Conservation (phyloP, 2,113 vertebrate genomes). For the Bettongia penicillata region DNA sequence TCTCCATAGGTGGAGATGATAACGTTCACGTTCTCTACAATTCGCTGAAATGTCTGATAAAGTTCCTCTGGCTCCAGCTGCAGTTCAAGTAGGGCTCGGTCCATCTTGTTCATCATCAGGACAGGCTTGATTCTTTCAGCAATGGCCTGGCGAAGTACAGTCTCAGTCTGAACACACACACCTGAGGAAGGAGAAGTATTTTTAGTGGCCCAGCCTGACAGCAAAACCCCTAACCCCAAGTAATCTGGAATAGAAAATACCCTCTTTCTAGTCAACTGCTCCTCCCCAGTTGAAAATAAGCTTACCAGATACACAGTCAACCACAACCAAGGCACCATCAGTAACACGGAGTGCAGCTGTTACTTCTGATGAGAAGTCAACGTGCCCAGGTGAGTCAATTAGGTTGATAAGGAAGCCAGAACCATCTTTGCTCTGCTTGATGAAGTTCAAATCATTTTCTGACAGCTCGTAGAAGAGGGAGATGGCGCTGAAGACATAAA, state of each 20-base stretch:
- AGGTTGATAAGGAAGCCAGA: slow-evolving; percentile 96
- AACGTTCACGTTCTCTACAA: slow-evolving; percentile 95
- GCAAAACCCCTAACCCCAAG: rapidly evolving
- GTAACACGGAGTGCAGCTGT: slow-evolving; percentile 97
- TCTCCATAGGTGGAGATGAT: slow-evolving; percentile 97
- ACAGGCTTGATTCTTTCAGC: slow-evolving; percentile 96
- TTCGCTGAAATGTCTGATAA: slow-evolving; percentile 97
- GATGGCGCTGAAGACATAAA: slow-evolving; percentile 88
- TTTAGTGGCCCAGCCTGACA: rapidly evolving
- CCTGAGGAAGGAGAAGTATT: slow-evolving; percentile 77
- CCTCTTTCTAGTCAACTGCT: neutral
- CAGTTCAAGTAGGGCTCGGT: slow-evolving; percentile 95
- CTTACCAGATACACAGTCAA: slow-evolving; percentile 98
- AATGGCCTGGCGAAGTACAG: slow-evolving; percentile 96
- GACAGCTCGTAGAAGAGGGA: slow-evolving; percentile 93
- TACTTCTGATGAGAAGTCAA: slow-evolving; percentile 98
- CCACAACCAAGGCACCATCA: slow-evolving; percentile 96
- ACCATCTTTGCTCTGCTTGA: slow-evolving; percentile 96
- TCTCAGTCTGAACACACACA: slow-evolving; percentile 97
- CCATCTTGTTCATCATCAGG: slow-evolving; percentile 99
- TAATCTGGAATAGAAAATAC: rapidly evolving
- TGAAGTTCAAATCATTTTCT: slow-evolving; percentile 93
- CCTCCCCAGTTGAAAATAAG: neutral
- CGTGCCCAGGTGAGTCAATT: slow-evolving; percentile 96
- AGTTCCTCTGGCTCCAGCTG: slow-evolving; percentile 94